These are phyloP conservation scores for Halyomorpha halys DNA, from an alignment of 1,140 invertebrate genomes.

Conservation along the genomic window DNA sequence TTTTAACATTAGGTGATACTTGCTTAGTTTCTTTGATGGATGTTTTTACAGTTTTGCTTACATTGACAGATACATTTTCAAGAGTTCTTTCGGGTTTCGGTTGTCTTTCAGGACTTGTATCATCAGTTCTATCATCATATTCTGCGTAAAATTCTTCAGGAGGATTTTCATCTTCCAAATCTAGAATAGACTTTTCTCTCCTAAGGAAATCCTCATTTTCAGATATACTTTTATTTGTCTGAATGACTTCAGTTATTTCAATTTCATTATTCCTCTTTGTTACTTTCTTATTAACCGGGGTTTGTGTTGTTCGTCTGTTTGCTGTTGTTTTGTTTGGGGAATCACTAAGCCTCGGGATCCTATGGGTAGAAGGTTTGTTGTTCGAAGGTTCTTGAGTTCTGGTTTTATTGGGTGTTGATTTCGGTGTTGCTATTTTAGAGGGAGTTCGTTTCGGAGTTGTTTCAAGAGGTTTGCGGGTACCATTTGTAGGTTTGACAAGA, in stretches of 20 bases:
- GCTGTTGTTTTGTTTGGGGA: too few relatives aligned
- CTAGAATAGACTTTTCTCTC: conserved; percentile 20
- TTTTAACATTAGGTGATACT: background rate
- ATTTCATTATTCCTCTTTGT: too few relatives aligned
- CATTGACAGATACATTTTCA: background rate
- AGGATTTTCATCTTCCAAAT: conserved; percentile 32
- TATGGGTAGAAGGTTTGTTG: too few relatives aligned
- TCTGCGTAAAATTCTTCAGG: conserved; percentile 33
- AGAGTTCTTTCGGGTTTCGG: background rate
- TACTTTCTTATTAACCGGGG: too few relatives aligned
- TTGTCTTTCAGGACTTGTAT: background rate
- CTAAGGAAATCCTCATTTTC: background rate
- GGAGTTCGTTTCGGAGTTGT: background rate
- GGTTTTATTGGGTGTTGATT: conserved; percentile 2
- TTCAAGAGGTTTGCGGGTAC: background rate
- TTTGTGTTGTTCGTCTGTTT: too few relatives aligned
- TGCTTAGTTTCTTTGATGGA: background rate
- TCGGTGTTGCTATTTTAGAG: background rate
- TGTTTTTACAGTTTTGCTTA: too few relatives aligned
- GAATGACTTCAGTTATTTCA: too few relatives aligned
- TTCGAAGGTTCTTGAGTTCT: too few relatives aligned
- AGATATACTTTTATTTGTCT: too few relatives aligned
- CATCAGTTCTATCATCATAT: conserved; percentile 24
- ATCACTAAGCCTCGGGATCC: too few relatives aligned
- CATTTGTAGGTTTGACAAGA: background rate